Evolutionary conservation across 1,140 invertebrate genomes (phyloP), one percentile per base, ranked within the genome.

Genomic region (Heliothis virescens): DNA sequence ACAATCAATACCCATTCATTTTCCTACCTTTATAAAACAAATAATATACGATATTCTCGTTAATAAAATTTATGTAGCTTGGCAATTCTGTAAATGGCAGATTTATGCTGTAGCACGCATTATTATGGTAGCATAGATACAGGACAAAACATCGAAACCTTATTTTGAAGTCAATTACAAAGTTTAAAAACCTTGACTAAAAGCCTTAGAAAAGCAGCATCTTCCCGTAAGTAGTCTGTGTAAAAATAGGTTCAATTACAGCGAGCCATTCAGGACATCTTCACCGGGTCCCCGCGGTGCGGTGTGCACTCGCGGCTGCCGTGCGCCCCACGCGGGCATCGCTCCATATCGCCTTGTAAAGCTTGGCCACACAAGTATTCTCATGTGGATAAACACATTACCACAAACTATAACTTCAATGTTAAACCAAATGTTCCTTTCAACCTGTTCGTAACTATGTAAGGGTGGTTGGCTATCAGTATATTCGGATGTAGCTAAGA

Each of bases 1-100:
- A 50, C 67, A 52, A 53, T 52, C 48, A 71, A 53, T 29, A 7
- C 21, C 21, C 67, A 52, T 50, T 71, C 47, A 71, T 71, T 53
- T n/a, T n/a, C n/a, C n/a, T 71, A 52, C 48, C 13, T 53, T 29
- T 52, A 29, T 53, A n/a, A 21, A 29, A 13, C 13, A 21, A 52
- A 71, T 52, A 52, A 71, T 52, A 52, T 29, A 53, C 52, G 18
- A 26, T 13, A 13, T 21, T 48, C 11, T 12, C 2, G 41, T 67
- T 4, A 5, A 48, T 29, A 26, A 69, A 52, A 21, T 65, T 1
- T 16, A n/a, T n/a, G 10, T 18, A 10, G 18, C 13, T 41, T 2
- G 16, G 18, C 9, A 3, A 57, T 57, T 15, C n/a, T 18, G 11
- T 11, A 9, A 57, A 18, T 18, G 18, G 16, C 5, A n/a, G 52